These are phyloP conservation scores for Amphiprion ocellaris DNA, from an alignment of 2,113 vertebrate species.

Conservation along the genomic window DNA sequence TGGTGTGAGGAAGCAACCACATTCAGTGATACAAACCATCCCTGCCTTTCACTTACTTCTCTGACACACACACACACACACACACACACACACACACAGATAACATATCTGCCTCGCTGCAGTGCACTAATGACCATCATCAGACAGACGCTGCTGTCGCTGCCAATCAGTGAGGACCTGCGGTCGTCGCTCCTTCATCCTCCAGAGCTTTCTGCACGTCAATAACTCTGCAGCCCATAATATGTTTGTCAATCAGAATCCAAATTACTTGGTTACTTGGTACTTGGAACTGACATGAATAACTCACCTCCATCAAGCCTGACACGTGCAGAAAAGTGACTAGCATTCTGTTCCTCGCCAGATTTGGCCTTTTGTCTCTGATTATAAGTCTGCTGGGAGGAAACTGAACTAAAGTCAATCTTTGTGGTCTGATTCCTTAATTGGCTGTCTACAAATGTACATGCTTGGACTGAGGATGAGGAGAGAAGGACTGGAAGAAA, in stretches of 20 bases:
- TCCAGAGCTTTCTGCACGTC: neutral
- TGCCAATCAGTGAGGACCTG: constrained; percentile 58
- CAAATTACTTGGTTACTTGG: constrained; percentile 70
- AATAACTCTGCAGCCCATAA: constrained; percentile 18
- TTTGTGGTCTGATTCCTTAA: constrained; percentile 17
- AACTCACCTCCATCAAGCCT: constrained; percentile 32
- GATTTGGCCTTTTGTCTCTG: constrained; percentile 40
- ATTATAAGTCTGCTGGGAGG: constrained; percentile 15
- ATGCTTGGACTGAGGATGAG: constrained; percentile 1
- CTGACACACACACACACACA: constrained; percentile 20
- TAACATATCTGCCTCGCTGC: constrained; percentile 37
- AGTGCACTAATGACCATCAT: constrained; percentile 61
- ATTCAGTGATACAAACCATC: constrained; percentile 41
- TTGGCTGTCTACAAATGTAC: constrained; percentile 8
- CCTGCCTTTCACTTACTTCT: constrained; percentile 35
- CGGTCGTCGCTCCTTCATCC: constrained; percentile 19
- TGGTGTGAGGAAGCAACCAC: neutral
- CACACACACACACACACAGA: constrained; percentile 32
- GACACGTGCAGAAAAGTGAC: constrained; percentile 20
- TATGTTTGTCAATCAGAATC: constrained; percentile 62
- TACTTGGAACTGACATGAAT: constrained; percentile 38
- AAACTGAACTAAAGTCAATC: constrained; percentile 5
- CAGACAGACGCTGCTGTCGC: constrained; percentile 41
- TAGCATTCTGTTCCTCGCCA: constrained; percentile 3
- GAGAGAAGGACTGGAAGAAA: neutral